Evolutionary conservation across 2,888 invertebrate genomes (phyloP), one percentile per base, ranked within the genome.

Genomic region (Selenia dentaria): DNA sequence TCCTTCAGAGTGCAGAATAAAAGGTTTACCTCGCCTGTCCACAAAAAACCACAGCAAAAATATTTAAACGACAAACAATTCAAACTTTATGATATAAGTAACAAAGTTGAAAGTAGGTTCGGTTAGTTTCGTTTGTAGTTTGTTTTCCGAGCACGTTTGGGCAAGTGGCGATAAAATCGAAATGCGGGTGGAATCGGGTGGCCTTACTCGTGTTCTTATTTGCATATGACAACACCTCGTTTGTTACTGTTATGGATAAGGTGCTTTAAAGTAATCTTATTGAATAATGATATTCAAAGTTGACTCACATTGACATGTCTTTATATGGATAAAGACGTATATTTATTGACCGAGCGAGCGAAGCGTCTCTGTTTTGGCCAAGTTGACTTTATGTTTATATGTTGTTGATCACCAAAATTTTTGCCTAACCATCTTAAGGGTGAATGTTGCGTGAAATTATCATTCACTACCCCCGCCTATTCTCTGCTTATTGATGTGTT

Each of bases 111-210:
- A 1, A 10, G 8, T 11, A 22, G 6, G 6, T 11, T 22, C 20
- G 10, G 10, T 20, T 12, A 22, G 31, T 33, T 33, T 27, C 26
- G 12, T 14, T 1, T 10, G 10, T 9, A 6, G 1, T 36, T 36
- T 1, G 29, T 22, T 22, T 38, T 38, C 37, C 10, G 8, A 13
- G 22, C 37, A 38, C 37, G 37, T 38, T 13, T 29, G 9, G 28
- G 9, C 6, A 24, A 34, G 24, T 2, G 20, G 37, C 13, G 22
- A 22, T 38, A 38, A 38, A 38, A 20, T 38, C 20, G 20, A 20
- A 13, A 38, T 38, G 22, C 37, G 37, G 37, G 37, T 38, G 3
- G 37, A 12, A 35, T 26, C 9, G 28, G 18, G 8, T 8, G 6
- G n/a, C 29, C 10, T 27, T 25, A 16, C 9, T 5, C 20, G 28